Percentiles rank a stretch among this genome's conserved stretches.
Conservation (phyloP, 2,113 vertebrate species). For the Grallaria varia region DNA sequence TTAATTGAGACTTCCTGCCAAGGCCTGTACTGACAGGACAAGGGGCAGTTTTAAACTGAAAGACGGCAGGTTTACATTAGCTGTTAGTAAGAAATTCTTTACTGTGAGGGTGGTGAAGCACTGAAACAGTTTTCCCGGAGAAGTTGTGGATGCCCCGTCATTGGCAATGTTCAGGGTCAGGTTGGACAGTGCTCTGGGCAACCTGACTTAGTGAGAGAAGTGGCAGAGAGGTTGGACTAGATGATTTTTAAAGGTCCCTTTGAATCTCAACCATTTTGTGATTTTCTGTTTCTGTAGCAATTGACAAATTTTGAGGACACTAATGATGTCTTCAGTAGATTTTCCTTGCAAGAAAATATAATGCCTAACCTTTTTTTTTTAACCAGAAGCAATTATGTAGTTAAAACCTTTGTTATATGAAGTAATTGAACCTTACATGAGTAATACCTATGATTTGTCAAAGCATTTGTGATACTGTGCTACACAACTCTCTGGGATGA, state of each 20-base stretch:
- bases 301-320: background rate
- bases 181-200: background rate
- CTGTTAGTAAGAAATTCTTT: background rate
- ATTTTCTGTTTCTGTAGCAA: background rate
- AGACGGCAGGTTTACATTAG: background rate
- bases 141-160: background rate
- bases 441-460: background rate
- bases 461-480: background rate
- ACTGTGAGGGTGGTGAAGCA: background rate
- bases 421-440: background rate
- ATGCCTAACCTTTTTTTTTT: background rate
- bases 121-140: background rate
- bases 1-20: background rate
- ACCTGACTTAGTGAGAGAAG: background rate
- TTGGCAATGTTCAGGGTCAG: background rate
- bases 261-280: background rate
- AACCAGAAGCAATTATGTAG: background rate
- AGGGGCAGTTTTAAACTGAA: background rate
- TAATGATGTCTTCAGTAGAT: background rate
- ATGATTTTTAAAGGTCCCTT: background rate
- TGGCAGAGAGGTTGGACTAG: background rate
- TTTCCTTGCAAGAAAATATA: background rate
- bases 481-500: rapidly evolving
- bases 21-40: background rate
- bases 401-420: background rate